These are phyloP conservation scores for Meiosimyza decipiens DNA, from an alignment of 2,888 invertebrate genomes.

Conservation along the genomic window DNA sequence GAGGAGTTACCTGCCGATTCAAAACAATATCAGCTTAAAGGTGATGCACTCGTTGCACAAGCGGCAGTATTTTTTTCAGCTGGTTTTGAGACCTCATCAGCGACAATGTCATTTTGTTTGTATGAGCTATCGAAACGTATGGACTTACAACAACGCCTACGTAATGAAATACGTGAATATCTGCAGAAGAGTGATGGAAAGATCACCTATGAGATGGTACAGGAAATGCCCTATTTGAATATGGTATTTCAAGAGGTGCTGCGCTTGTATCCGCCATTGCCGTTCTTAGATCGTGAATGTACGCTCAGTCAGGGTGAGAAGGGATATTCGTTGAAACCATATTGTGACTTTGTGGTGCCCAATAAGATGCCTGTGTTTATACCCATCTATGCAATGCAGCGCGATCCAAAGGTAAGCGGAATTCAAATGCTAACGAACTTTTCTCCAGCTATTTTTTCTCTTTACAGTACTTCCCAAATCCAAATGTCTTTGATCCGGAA, in stretches of 20 bases:
- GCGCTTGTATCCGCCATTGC: slow-evolving; percentile 54
- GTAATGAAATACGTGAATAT: slow-evolving; percentile 62
- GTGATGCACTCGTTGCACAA: slow-evolving; percentile 57
- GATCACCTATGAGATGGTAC: slow-evolving; percentile 44
- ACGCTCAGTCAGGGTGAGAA: slow-evolving; percentile 40
- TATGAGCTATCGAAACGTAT: slow-evolving; percentile 63
- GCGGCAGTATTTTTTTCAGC: slow-evolving; percentile 62
- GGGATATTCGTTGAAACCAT: slow-evolving; percentile 49
- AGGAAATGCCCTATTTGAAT: slow-evolving; percentile 43
- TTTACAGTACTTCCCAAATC: background rate
- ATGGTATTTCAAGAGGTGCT: slow-evolving; percentile 53
- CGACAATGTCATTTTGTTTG: slow-evolving; percentile 64
- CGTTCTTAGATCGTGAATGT: slow-evolving; percentile 55
- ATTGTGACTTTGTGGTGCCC: slow-evolving; percentile 49
- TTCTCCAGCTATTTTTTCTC: background rate
- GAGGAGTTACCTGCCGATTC: slow-evolving; percentile 27
- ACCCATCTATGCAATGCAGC: slow-evolving; percentile 51
- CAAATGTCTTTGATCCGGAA: background rate
- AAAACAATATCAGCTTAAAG: slow-evolving; percentile 38
- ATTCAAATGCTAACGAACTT: too few species aligned
- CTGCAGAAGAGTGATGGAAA: slow-evolving; percentile 36
- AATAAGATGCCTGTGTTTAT: slow-evolving; percentile 53
- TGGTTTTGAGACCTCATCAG: slow-evolving; percentile 62
- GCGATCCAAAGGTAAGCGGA: slow-evolving; percentile 51
- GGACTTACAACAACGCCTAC: slow-evolving; percentile 62